Evolutionary conservation across 2,888 invertebrate genomes (phyloP).

Genomic region (Melinopterus prodromus): DNA sequence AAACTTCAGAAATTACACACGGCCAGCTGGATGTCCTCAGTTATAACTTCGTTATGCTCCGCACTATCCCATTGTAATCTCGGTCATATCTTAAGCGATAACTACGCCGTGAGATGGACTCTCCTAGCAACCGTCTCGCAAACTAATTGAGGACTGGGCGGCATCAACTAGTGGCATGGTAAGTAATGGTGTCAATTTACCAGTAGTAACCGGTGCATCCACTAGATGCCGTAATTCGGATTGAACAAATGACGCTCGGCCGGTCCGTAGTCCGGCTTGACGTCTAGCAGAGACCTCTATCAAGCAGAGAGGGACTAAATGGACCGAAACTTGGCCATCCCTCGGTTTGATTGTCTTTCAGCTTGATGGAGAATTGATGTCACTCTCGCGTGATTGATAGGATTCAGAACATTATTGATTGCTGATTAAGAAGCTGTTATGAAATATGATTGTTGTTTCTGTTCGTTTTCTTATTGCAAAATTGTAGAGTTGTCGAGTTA

Average conservation of each 20-base stretch:
- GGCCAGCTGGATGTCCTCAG: not conserved
- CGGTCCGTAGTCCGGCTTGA: not conserved
- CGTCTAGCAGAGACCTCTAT: not conserved
- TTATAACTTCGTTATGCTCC: not conserved
- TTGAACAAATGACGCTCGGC: not conserved
- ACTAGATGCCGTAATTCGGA: constrained; percentile 4
- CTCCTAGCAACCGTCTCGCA: not conserved
- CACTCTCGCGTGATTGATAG: not conserved
- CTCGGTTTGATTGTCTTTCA: not conserved
- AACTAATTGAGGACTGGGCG: not conserved
- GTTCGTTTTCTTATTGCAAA: no score
- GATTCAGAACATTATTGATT: not conserved
- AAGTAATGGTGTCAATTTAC: not conserved
- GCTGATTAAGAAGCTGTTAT: no score
- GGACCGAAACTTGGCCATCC: not conserved
- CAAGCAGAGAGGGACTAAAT: not conserved
- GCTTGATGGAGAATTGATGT: constrained; percentile 4
- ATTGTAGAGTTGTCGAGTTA: no score
- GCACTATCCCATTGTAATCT: not conserved
- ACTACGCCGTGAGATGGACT: not conserved
- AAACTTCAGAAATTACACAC: not conserved
- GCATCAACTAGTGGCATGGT: not conserved
- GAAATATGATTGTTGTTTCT: no score
- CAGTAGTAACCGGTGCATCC: constrained; percentile 4
- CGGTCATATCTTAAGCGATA: not conserved